Conservation (phyloP, 2,797 vertebrate genomes). For the Sebastes matsubarae region DNA sequence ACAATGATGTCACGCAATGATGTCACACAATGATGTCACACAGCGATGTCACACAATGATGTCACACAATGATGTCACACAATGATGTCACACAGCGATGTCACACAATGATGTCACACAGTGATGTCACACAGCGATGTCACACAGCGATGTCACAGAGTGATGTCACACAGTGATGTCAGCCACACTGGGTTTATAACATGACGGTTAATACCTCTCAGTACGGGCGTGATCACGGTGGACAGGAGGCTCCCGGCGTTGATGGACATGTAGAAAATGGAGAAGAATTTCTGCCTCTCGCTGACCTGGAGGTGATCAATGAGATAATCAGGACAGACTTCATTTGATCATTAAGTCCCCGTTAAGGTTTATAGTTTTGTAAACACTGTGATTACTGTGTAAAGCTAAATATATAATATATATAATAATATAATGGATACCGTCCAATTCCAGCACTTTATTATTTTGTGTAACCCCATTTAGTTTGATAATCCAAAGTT, state of each 20-base stretch:
- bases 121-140: too few relatives aligned
- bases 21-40: too few relatives aligned
- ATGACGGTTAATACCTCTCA: conserved; percentile 83
- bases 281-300: conserved; percentile 95
- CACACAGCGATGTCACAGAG: too few relatives aligned
- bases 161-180: too few relatives aligned
- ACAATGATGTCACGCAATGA: rapidly evolving
- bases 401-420: too few relatives aligned
- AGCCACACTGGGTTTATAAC: too few relatives aligned
- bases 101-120: too few relatives aligned
- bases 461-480: too few relatives aligned
- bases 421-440: not conserved
- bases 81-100: too few relatives aligned
- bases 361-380: not conserved
- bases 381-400: not conserved
- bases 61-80: too few relatives aligned
- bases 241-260: conserved; percentile 96
- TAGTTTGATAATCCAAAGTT: too few relatives aligned
- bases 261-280: conserved; percentile 97
- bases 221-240: conserved; percentile 92
- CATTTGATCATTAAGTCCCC: not conserved
- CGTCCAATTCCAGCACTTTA: not conserved
- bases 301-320: conserved; percentile 72
- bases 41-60: rapidly evolving
- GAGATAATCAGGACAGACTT: not conserved